Conservation (phyloP, 2,113 vertebrate species). For the human (Homo sapiens) region GRCh38 chr3:23029501-23030000, state of each 20-base stretch:
- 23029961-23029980: neutral
- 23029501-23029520: neutral
- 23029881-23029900: neutral
- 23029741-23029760: neutral
- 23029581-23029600: neutral
- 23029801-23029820: neutral
- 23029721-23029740: neutral
- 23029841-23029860: neutral
- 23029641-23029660: neutral
- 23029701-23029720: neutral
- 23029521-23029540: accelerated
- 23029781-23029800: neutral
- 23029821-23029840: neutral
- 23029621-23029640: neutral
- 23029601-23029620: neutral
- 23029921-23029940: neutral
- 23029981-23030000: neutral
- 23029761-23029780: neutral
- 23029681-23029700: neutral
- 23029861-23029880: neutral
- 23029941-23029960: neutral
- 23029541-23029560: neutral
- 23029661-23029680: neutral
- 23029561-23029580: neutral
- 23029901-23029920: neutral